These are phyloP conservation scores for Drosophila mercatorum DNA, from an alignment of 2,888 invertebrate genomes.

Conservation along the genomic window DNA sequence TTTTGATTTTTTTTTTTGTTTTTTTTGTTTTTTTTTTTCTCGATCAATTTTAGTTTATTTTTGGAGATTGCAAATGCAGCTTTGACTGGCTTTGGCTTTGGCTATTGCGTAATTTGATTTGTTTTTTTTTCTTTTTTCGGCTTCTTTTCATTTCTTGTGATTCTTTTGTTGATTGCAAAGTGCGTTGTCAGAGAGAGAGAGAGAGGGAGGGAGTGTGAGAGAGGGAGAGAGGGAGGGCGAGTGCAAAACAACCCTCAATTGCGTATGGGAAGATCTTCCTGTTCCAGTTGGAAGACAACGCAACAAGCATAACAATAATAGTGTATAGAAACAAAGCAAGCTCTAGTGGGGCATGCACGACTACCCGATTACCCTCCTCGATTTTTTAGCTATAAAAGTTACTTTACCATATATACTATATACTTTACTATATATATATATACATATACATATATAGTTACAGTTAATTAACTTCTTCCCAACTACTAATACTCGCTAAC, in stretches of 20 bases:
- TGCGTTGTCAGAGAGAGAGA: conserved; percentile 39
- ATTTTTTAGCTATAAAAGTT: background rate
- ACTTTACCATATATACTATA: too few species aligned
- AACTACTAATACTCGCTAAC: background rate
- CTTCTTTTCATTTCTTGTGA: conserved; percentile 6
- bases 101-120: conserved; percentile 58
- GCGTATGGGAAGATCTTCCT: conserved; percentile 45
- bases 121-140: background rate
- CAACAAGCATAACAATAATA: conserved; percentile 30
- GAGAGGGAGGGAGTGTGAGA: background rate
- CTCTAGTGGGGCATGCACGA: background rate
- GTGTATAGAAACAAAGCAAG: background rate
- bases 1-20: conserved; percentile 8
- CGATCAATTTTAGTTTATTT: conserved; percentile 2
- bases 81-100: conserved; percentile 11
- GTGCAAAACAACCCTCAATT: conserved; percentile 42
- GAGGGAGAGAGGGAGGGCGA: background rate
- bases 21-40: conserved; percentile 2
- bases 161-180: conserved; percentile 29
- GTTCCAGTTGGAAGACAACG: conserved; percentile 33
- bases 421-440: too few species aligned
- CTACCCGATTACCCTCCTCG: background rate
- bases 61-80: conserved; percentile 31
- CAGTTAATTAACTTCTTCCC: too few species aligned
- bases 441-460: too few species aligned